phyloP scores from a whole-genome alignment of 2,888 invertebrate genomes.

The Branchinecta sandiegonensis region DNA sequence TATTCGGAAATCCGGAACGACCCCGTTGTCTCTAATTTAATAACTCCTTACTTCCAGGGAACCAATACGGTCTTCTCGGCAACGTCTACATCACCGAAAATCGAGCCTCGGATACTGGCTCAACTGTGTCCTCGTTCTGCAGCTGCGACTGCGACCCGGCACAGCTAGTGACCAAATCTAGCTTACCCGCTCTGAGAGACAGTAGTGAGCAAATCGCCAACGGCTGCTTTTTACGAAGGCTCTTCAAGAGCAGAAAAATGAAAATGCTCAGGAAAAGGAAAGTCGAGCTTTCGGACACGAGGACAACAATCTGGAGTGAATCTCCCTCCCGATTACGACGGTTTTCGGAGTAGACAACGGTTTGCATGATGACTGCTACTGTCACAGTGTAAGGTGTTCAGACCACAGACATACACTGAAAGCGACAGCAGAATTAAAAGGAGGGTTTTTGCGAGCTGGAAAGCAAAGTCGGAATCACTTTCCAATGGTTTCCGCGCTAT shows the following conservation, averaged over 20 bases:
- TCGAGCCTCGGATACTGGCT: neutral
- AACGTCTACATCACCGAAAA: conserved; percentile 1
- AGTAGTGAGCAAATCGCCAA: neutral
- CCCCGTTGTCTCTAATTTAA: too few relatives aligned
- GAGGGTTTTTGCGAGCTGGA: too few relatives aligned
- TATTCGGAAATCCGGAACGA: too few relatives aligned
- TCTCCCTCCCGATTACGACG: conserved; percentile 1
- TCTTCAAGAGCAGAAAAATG: neutral
- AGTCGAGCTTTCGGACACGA: conserved; percentile 1
- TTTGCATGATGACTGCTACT: too few relatives aligned
- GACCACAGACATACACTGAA: too few relatives aligned
- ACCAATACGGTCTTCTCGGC: conserved; percentile 1
- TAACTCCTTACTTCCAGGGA: neutral
- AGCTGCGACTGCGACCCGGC: conserved; percentile 9
- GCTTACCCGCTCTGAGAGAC: neutral
- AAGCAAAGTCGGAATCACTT: too few relatives aligned
- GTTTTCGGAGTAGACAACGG: neutral
- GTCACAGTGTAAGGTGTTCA: too few relatives aligned
- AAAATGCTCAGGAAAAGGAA: conserved; percentile 5
- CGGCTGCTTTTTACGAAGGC: neutral
- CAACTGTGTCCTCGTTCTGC: conserved; percentile 1
- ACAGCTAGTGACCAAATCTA: neutral
- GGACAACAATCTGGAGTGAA: conserved; percentile 5
- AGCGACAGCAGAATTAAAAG: too few relatives aligned
- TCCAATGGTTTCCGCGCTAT: too few relatives aligned